Conservation (phyloP, 37 sponge, comb jelly and placozoan genomes). For the Mnemiopsis leidyi region DNA sequence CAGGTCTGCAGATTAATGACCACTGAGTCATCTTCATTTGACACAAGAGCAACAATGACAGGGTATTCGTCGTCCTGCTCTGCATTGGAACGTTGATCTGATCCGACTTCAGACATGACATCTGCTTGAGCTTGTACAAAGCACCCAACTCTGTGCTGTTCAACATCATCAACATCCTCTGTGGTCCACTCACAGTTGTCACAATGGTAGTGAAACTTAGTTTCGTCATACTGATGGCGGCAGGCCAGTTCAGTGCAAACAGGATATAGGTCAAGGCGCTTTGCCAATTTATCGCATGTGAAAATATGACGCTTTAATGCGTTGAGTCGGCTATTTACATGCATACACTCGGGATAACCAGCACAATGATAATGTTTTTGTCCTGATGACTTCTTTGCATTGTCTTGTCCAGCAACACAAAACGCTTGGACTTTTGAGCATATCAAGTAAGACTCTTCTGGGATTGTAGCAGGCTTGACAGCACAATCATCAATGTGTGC, state of each 20-base stretch:
- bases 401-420: constrained; percentile 55
- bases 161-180: constrained; percentile 10
- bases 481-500: constrained; percentile 18
- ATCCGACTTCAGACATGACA: neutral
- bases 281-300: constrained; percentile 55
- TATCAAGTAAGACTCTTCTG: constrained; percentile 59
- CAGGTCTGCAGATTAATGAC: constrained; percentile 47
- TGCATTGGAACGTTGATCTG: neutral
- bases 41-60: constrained; percentile 1
- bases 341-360: constrained; percentile 59
- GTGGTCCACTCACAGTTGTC: constrained; percentile 61
- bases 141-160: constrained; percentile 20
- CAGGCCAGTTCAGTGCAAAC: constrained; percentile 51
- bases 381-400: constrained; percentile 21
- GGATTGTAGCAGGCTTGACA: constrained; percentile 49
- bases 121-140: neutral
- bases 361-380: constrained; percentile 66
- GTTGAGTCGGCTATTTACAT: constrained; percentile 28
- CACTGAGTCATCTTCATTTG: constrained; percentile 47
- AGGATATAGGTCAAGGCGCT: constrained; percentile 33
- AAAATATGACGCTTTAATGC: constrained; percentile 39
- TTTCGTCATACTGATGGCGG: constrained; percentile 61
- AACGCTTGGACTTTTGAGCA: constrained; percentile 53
- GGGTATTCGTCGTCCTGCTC: neutral
- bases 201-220: constrained; percentile 64